Evolutionary conservation across 2,888 invertebrate genomes (phyloP), one percentile per base, ranked within the genome.

Genomic region (Nephrocerus scutellatus): DNA sequence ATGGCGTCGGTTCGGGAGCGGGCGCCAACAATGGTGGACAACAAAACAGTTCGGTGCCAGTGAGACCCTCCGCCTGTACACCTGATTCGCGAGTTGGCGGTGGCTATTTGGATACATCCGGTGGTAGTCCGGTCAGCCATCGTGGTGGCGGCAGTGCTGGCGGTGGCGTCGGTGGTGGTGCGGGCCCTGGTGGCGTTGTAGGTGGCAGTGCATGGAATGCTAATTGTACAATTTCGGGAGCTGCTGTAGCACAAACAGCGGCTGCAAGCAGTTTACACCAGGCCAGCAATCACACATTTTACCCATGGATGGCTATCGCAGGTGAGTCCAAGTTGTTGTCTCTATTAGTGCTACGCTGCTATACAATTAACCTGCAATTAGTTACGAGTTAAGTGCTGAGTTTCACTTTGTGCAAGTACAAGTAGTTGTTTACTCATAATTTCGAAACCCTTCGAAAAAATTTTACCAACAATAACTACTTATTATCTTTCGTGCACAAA

Each of bases 271-370:
- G 88, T 54, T 88, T 89, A 72, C 90, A 90, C 72, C 86, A 87
- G 73, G 78, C 84, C 70, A 80, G 79, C 73, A 87, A 82, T 72
- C 90, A 91, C 79, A 90, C 90, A 66, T 92, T 92, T 76, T 92
- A 92, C 74, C 92, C 92, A 59, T 92, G 92, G 92, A 92, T 92
- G 92, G 91, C 91, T 74, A 91, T 92, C 77, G 91, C 91, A 91
- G 92, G 92, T 91, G 72, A 82, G 87, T 62, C 43, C 35, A 8
- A 23, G 26, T 12, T 25, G n/a, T 10, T 6, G 12, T 25, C 13
- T 25, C 10, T 12, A 25, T 25, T 22, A 12, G 3, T 15, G 6
- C 4, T 3, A 23, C 14, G 6, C 14, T 10, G 14, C 23, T 24
- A n/a, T n/a, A n/a, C n/a, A n/a, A n/a, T n/a, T n/a, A n/a, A n/a